A percentile compares a stretch with the other conserved stretches of the same genome.
Conservation (phyloP, 1,140 invertebrate species). For the Drosophila burlai region DNA sequence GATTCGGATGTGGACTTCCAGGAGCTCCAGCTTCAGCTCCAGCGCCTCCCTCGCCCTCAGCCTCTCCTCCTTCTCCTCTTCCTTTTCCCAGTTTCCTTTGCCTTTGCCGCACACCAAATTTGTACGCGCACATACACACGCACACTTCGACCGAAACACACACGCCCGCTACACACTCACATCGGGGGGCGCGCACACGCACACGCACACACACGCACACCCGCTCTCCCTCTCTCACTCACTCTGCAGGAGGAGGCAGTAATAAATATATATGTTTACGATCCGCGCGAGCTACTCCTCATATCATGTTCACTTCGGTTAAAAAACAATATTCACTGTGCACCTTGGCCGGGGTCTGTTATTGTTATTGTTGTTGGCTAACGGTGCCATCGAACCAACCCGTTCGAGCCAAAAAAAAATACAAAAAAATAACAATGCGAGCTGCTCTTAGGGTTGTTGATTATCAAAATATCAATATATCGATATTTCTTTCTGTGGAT, state of each 20-base stretch:
- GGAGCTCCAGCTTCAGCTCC: constrained; percentile 25
- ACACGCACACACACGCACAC: constrained; percentile 19
- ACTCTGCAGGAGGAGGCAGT: constrained; percentile 25
- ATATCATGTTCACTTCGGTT: constrained; percentile 15
- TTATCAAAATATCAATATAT: no score
- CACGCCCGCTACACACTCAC: constrained; percentile 19
- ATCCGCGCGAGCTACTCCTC: constrained; percentile 6
- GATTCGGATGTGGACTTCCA: constrained; percentile 22
- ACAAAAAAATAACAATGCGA: constrained; percentile 35
- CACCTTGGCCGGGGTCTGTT: constrained; percentile 13
- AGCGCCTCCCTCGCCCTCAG: constrained; percentile 12
- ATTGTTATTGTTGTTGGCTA: constrained; percentile 7
- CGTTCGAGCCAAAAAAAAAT: constrained; percentile 31
- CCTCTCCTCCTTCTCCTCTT: constrained; percentile 7
- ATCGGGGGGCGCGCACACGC: constrained; percentile 37
- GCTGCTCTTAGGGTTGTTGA: background rate
- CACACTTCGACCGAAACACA: constrained; percentile 10
- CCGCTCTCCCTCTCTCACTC: constrained; percentile 19
- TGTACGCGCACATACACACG: constrained; percentile 12
- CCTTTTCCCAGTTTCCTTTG: constrained; percentile 29
- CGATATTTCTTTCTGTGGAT: no score
- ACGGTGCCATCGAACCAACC: constrained; percentile 11
- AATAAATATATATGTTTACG: constrained; percentile 22
- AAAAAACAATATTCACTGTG: constrained; percentile 1
- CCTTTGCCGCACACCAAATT: constrained; percentile 24